Conservation (phyloP, 2,797 vertebrate species). For the Gallinago solitaria region DNA sequence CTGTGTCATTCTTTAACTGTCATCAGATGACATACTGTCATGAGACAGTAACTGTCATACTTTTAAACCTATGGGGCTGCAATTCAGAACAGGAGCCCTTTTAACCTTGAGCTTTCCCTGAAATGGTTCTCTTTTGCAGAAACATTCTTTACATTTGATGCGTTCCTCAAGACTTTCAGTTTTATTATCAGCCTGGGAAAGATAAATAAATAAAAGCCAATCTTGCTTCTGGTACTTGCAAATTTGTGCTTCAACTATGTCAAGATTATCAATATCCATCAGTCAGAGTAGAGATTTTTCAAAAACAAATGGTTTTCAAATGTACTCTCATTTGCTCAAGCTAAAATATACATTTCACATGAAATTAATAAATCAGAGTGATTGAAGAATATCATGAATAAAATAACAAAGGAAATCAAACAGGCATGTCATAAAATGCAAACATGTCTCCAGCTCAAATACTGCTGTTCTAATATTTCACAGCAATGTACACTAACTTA, state of each 20-base stretch:
- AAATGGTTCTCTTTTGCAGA: neutral
- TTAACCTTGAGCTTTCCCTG: neutral
- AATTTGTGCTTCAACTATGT: neutral
- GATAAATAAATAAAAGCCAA: neutral
- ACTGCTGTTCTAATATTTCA: slow-evolving; percentile 13
- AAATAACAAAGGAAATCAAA: slow-evolving; percentile 62
- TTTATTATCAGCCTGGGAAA: neutral
- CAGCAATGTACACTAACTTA: neutral
- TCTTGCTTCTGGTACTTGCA: neutral
- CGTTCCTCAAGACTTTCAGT: neutral
- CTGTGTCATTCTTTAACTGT: neutral
- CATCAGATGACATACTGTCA: neutral
- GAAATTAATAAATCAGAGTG: slow-evolving; percentile 32
- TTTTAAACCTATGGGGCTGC: neutral
- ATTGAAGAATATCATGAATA: neutral
- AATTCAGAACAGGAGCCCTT: slow-evolving; percentile 9
- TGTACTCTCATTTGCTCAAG: neutral
- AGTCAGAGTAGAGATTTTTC: neutral
- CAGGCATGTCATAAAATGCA: slow-evolving; percentile 17
- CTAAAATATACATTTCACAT: slow-evolving; percentile 10
- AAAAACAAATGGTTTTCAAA: neutral
- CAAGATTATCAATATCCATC: neutral
- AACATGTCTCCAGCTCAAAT: slow-evolving; percentile 29
- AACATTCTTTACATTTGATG: neutral
- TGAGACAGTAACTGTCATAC: neutral